Conservation (phyloP, 2,888 invertebrate genomes). For the Scaptomyza polygonia region DNA sequence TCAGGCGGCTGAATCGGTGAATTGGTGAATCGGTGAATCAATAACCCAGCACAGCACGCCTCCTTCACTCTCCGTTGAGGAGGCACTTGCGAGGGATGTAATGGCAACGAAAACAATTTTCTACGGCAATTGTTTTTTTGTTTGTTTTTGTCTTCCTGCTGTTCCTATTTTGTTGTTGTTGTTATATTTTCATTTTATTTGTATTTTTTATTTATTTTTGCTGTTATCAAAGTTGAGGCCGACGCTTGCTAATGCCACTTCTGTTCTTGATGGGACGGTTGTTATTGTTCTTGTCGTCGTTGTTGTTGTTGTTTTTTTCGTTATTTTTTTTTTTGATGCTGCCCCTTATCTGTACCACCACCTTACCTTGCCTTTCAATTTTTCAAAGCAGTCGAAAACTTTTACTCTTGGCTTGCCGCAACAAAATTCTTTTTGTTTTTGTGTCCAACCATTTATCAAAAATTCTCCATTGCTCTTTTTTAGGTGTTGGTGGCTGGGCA, state of each 20-base stretch:
- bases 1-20: slow-evolving; percentile 34
- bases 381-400: slow-evolving; percentile 43
- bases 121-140: slow-evolving; percentile 58
- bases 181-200: slow-evolving; percentile 4
- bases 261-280: slow-evolving; percentile 57
- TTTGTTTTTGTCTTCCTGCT: slow-evolving; percentile 17
- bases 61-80: neutral
- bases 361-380: slow-evolving; percentile 48
- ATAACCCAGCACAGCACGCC: slow-evolving; percentile 18
- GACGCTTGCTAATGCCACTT: slow-evolving; percentile 59
- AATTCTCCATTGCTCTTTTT: slow-evolving; percentile 15
- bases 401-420: slow-evolving; percentile 65
- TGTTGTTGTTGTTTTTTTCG: slow-evolving; percentile 20
- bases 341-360: slow-evolving; percentile 57
- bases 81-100: neutral
- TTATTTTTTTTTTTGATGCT: slow-evolving; percentile 28
- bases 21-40: slow-evolving; percentile 33
- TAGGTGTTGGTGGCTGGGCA: slow-evolving; percentile 1
- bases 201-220: slow-evolving; percentile 8
- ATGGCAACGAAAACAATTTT: slow-evolving; percentile 55
- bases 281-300: slow-evolving; percentile 34
- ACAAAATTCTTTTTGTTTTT: slow-evolving; percentile 19
- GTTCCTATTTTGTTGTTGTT: slow-evolving; percentile 14
- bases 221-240: slow-evolving; percentile 57
- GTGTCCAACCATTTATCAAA: slow-evolving; percentile 62